These are phyloP conservation scores for Myotis findleyi DNA, from an alignment of 2,797 vertebrate genomes.

Conservation along the genomic window DNA sequence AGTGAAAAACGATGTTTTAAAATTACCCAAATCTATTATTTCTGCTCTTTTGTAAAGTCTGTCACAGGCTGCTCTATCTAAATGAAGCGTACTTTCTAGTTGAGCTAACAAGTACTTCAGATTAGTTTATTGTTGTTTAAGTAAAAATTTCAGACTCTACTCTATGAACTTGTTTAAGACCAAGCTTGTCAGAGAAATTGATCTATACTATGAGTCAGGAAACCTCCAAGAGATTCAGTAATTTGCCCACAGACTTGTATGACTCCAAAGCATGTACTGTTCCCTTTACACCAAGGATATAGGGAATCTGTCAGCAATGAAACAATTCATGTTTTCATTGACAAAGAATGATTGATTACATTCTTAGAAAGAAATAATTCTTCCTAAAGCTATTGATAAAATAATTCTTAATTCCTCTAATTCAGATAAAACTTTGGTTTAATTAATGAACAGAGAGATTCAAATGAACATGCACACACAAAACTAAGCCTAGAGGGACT, in stretches of 20 bases:
- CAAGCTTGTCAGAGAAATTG: not conserved
- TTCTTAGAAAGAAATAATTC: not conserved
- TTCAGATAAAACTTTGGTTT: conserved; percentile 23
- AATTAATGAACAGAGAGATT: conserved; percentile 9
- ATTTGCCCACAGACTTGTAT: not conserved
- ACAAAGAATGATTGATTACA: not conserved
- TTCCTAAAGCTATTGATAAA: conserved; percentile 44
- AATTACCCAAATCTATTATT: not conserved
- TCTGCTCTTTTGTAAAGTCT: not conserved
- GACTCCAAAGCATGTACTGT: not conserved
- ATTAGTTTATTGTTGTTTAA: not conserved
- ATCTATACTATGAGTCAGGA: not conserved
- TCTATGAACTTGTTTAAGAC: not conserved
- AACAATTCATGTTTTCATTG: conserved; percentile 26
- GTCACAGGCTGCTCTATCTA: not conserved
- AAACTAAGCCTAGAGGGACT: not conserved
- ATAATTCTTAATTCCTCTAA: not conserved
- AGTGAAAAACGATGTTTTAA: not conserved
- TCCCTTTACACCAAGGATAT: not conserved
- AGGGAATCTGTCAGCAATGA: not conserved
- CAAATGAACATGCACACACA: not conserved
- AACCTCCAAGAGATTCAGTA: not conserved
- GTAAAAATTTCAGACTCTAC: not conserved
- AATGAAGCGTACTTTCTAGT: not conserved
- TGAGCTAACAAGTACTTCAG: not conserved